A percentile compares a stretch with the other conserved stretches of the same genome.
Conservation (phyloP, 1,140 invertebrate species). For the Neoseiulus cucumeris region DNA sequence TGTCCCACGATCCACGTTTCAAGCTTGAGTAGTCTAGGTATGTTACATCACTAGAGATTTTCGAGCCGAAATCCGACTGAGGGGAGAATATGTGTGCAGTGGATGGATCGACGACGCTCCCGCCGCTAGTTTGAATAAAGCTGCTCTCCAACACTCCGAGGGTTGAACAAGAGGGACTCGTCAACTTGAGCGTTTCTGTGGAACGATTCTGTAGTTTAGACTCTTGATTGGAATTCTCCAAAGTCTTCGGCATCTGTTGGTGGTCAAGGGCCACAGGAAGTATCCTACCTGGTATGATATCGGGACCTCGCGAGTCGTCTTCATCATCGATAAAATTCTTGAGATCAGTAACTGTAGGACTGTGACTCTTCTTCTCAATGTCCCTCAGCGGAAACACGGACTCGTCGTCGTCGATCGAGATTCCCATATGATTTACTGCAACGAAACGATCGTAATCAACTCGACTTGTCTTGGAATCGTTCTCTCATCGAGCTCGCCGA, state of each 20-base stretch:
- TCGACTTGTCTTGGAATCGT: neutral
- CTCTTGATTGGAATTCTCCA: neutral
- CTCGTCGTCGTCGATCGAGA: conserved; percentile 5
- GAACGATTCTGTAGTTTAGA: neutral
- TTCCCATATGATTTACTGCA: neutral
- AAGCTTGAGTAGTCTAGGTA: neutral
- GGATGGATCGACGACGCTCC: neutral
- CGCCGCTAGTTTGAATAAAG: neutral
- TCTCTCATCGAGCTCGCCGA: too few relatives aligned
- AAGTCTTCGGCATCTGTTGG: neutral
- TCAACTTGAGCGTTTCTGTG: neutral
- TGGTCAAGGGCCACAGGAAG: neutral
- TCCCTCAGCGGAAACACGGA: neutral
- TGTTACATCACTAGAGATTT: neutral
- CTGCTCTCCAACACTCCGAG: neutral
- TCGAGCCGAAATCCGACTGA: neutral
- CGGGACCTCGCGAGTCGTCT: neutral
- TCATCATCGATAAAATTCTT: conserved; percentile 2
- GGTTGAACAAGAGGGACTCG: neutral
- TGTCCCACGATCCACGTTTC: neutral
- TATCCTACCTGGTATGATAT: neutral
- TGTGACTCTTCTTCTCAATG: neutral
- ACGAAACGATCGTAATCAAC: neutral
- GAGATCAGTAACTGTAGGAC: neutral
- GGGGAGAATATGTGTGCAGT: neutral